phyloP scores from a whole-genome alignment of 2,888 invertebrate genomes.

The Apodemia zela region DNA sequence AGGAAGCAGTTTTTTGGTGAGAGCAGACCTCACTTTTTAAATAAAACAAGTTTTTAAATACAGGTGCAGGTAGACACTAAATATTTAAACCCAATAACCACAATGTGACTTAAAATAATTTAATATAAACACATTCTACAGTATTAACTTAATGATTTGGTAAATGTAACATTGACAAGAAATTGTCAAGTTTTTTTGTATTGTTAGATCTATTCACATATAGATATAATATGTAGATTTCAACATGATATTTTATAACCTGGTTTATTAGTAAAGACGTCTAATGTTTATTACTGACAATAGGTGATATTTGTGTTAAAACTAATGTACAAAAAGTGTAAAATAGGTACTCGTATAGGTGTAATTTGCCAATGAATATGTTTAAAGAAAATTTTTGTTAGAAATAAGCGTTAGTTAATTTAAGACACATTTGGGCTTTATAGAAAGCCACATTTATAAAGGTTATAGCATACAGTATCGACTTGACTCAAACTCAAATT shows the following conservation, averaged over 20 bases:
- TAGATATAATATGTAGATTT: too few species aligned
- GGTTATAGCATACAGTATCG: neutral
- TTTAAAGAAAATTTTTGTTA: neutral
- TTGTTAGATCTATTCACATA: too few species aligned
- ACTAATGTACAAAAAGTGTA: slow-evolving; percentile 1
- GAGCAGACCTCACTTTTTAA: neutral
- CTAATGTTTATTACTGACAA: neutral
- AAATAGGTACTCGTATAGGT: slow-evolving; percentile 5
- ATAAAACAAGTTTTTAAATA: neutral
- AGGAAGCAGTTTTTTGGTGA: neutral
- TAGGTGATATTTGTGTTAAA: slow-evolving; percentile 3
- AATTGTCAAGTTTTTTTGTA: too few species aligned
- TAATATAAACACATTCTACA: too few species aligned
- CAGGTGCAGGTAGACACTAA: too few species aligned
- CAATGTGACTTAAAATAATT: too few species aligned
- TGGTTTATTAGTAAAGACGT: neutral
- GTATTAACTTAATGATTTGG: too few species aligned
- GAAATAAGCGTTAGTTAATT: neutral
- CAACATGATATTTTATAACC: neutral
- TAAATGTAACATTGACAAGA: too few species aligned
- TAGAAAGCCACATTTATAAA: neutral
- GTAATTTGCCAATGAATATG: slow-evolving; percentile 8
- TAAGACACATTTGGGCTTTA: neutral
- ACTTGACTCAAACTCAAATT: too few species aligned
- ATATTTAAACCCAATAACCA: too few species aligned